These are phyloP conservation scores for Sula dactylatra DNA, from an alignment of 2,113 vertebrate genomes.

Conservation along the genomic window DNA sequence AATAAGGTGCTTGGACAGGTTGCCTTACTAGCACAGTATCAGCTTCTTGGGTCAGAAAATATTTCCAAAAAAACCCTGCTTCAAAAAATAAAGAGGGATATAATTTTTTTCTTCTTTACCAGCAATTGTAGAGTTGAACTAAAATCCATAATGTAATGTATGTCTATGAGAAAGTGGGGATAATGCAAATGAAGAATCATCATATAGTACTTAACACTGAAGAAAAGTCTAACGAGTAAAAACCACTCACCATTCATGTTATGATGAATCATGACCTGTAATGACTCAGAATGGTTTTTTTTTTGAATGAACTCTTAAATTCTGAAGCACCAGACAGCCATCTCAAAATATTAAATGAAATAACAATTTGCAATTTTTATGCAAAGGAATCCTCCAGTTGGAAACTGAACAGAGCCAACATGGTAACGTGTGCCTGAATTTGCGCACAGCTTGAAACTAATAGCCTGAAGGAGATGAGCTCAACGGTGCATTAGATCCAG, in stretches of 20 bases:
- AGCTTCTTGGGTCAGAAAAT: not conserved
- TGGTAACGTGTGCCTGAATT: not conserved
- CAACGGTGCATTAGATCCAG: not conserved
- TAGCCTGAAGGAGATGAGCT: not conserved
- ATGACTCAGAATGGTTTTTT: not conserved
- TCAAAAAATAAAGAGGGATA: not conserved
- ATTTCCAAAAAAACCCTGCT: not conserved
- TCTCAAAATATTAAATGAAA: not conserved
- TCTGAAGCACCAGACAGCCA: not conserved
- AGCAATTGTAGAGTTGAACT: not conserved
- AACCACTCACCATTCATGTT: not conserved
- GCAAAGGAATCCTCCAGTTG: not conserved
- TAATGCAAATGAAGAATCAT: not conserved
- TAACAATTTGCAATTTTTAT: not conserved
- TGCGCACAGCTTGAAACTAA: slow-evolving; percentile 17
- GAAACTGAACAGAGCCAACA: not conserved
- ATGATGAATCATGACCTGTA: not conserved
- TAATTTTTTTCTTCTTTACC: not conserved
- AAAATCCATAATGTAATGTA: not conserved
- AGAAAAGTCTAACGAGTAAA: not conserved
- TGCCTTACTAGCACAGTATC: not conserved
- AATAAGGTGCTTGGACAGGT: not conserved
- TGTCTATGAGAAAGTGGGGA: not conserved
- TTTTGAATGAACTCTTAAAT: not conserved
- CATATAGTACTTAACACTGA: not conserved